phyloP scores from a whole-genome alignment of 2,888 invertebrate species.

The Diarsia brunnea region DNA sequence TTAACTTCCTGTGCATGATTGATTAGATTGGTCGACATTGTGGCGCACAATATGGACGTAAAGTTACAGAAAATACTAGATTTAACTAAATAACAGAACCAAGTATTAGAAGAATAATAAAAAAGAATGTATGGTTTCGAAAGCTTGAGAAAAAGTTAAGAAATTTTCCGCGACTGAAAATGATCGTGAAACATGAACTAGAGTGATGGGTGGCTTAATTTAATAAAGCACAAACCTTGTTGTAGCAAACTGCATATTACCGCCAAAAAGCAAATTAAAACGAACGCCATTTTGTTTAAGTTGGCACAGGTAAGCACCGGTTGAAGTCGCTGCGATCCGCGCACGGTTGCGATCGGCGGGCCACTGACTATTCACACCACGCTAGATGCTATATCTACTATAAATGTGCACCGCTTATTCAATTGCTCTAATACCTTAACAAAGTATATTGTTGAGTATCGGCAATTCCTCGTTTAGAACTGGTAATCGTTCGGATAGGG shows the following conservation, averaged over 20 bases:
- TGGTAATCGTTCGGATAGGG: conserved; percentile 47
- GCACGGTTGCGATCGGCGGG: conserved; percentile 68
- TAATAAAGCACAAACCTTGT: conserved; percentile 82
- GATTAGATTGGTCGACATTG: conserved; percentile 8
- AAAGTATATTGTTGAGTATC: conserved; percentile 76
- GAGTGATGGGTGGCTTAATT: conserved; percentile 31
- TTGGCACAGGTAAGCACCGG: conserved; percentile 71
- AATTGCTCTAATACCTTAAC: conserved; percentile 83
- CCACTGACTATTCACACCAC: conserved; percentile 59
- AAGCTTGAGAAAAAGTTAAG: conserved; percentile 23
- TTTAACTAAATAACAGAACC: neutral
- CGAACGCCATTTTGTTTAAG: conserved; percentile 78
- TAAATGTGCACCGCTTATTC: conserved; percentile 80
- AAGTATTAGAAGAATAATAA: neutral
- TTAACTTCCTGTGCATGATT: conserved; percentile 17
- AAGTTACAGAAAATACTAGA: neutral
- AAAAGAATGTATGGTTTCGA: neutral
- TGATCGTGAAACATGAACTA: conserved; percentile 5
- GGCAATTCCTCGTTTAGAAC: conserved; percentile 62
- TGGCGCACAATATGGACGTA: neutral
- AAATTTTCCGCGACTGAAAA: conserved; percentile 10
- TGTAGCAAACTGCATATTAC: conserved; percentile 87
- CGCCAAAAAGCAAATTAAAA: conserved; percentile 83
- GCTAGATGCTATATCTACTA: conserved; percentile 66
- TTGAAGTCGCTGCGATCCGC: conserved; percentile 76